Evolutionary conservation across 2,888 invertebrate species (phyloP).

Genomic region (Flabesymbios commensalis): DNA sequence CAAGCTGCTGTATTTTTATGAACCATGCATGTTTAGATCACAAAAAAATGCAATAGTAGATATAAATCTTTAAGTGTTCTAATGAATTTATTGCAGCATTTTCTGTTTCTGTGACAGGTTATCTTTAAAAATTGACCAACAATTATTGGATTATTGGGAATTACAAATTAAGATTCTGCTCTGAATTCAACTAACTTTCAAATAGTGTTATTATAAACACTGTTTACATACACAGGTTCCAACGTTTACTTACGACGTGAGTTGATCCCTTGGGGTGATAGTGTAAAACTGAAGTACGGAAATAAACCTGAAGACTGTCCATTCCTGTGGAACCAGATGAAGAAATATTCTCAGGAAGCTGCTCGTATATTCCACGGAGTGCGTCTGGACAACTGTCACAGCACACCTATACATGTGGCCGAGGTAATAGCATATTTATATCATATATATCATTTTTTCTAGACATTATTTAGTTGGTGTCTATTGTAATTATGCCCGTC

Average conservation of each 20-base stretch:
- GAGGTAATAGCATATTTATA: no score
- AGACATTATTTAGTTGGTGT: no score
- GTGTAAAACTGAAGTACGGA: slow-evolving; percentile 79
- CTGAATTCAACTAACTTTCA: no score
- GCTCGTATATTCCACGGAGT: slow-evolving; percentile 93
- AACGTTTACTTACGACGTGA: slow-evolving; percentile 89
- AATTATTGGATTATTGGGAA: no score
- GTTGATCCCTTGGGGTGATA: slow-evolving; percentile 95
- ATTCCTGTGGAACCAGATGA: slow-evolving; percentile 94
- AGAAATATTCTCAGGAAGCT: slow-evolving; percentile 75
- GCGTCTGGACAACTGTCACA: slow-evolving; percentile 97
- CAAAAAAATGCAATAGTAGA: background rate
- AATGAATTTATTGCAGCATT: background rate
- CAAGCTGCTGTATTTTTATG: background rate
- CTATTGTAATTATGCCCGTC: no score
- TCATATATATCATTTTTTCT: no score
- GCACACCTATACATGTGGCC: slow-evolving; percentile 91
- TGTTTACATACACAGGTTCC: no score
- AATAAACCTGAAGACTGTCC: slow-evolving; percentile 85
- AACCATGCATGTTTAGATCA: background rate
- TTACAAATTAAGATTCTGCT: no score
- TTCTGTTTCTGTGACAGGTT: background rate
- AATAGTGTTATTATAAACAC: no score
- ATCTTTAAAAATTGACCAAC: background rate
- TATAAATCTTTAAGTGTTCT: background rate